Conservation (phyloP, 2,113 vertebrate species). For the Cichladusa arquata region DNA sequence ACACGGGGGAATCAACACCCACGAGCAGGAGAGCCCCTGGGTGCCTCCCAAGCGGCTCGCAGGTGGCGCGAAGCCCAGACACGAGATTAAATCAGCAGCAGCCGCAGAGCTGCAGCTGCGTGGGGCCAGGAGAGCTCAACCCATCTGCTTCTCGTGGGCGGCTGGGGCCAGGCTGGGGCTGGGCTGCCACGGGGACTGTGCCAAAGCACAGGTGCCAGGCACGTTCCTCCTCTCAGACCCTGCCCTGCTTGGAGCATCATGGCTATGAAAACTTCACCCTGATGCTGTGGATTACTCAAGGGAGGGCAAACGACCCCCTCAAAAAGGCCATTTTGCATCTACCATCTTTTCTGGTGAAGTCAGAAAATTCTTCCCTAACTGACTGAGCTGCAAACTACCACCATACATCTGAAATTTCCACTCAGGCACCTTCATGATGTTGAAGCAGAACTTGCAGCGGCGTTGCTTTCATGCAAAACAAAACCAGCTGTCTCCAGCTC, state of each 20-base stretch:
- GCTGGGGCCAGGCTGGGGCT: background rate
- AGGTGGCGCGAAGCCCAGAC: background rate
- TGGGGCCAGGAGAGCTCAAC: background rate
- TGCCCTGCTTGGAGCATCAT: background rate
- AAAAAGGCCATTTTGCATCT: background rate
- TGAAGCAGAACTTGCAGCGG: background rate
- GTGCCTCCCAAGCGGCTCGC: fast-evolving
- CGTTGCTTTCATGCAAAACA: background rate
- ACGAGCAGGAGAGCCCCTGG: fast-evolving
- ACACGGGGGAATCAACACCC: background rate
- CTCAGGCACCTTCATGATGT: background rate
- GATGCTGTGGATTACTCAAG: background rate
- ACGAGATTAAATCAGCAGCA: background rate
- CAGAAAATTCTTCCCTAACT: background rate
- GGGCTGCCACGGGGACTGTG: background rate
- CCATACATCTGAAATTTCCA: background rate
- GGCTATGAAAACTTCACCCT: background rate
- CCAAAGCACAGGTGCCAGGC: background rate
- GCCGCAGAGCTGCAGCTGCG: background rate
- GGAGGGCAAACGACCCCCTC: fast-evolving
- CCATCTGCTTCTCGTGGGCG: fast-evolving
- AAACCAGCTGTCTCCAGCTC: background rate
- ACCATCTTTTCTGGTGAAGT: background rate
- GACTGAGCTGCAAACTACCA: background rate
- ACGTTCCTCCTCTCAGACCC: background rate